Evolutionary conservation across 2,797 vertebrate genomes (phyloP).

Genomic region (Oreochromis grahami): DNA sequence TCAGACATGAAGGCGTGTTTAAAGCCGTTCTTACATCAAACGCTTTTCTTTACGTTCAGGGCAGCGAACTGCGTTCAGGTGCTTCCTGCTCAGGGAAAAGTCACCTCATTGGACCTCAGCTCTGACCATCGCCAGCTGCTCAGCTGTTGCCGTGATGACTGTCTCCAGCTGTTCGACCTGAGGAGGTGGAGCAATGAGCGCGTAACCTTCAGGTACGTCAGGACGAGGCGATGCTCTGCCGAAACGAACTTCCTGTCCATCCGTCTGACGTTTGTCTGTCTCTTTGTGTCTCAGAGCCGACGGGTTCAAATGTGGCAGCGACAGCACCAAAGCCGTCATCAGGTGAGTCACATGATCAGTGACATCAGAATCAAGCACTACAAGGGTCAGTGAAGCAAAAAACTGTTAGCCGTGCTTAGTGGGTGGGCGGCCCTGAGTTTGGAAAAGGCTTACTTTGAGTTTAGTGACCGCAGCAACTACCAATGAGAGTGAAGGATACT

Average conservation of each 20-base stretch:
- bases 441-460: background rate
- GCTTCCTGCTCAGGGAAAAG: conserved; percentile 79
- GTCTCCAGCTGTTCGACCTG: conserved; percentile 84
- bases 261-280: background rate
- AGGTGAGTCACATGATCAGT: conserved; percentile 71
- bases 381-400: fast-evolving
- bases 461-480: background rate
- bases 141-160: conserved; percentile 85
- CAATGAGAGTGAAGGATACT: background rate
- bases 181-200: conserved; percentile 75
- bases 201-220: conserved; percentile 64
- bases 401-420: background rate
- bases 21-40: background rate
- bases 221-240: too few species aligned
- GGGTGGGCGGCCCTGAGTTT: background rate
- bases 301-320: conserved; percentile 86
- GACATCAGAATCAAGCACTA: background rate
- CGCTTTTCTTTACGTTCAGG: conserved; percentile 21
- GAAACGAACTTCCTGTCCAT: fast-evolving
- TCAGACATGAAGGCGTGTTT: background rate
- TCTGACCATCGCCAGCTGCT: conserved; percentile 81
- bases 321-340: conserved; percentile 88
- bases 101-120: conserved; percentile 84
- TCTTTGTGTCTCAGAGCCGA: conserved; percentile 74
- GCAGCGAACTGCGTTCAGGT: conserved; percentile 74